Base-by-base conservation (phyloP, 2,888 invertebrate species). In the Meiosimyza decipiens region DNA sequence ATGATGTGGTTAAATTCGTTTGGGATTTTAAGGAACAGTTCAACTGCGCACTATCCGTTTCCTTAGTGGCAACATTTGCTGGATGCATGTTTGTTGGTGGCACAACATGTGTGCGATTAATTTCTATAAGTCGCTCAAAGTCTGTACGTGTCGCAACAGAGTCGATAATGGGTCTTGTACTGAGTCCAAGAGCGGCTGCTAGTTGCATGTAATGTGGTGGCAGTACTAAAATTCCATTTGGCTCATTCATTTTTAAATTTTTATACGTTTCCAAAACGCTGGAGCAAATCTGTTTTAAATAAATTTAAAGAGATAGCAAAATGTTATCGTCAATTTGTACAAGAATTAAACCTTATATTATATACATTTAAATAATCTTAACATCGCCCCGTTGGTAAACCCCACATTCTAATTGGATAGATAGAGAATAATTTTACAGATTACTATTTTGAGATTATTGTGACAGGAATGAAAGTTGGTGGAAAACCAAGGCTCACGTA, bases 191-290 rank as follows among this genome's bases (percentile, higher is more conserved):
- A 2, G 90, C 89, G 0, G 89, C 89, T 3, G 90, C 89, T 67
- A 90, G 80, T 79, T 90, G 90, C 22, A 90, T 89, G 80, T 90
- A 90, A 79, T 90, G 90, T 74, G 90, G 90, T 62, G 90, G 90
- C 49, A 90, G 83, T 12, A 90, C 87, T 76, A 90, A 88, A 9
- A 90, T 89, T 13, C 54, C 52, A 76, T 89, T 89, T 6, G 89
- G 89, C 77, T 89, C 89, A 1, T 76, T 78, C 2, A 79, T 79
- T 78, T 85, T 86, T 6, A 84, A 77, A 76, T 82, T 82, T 68
- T 84, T 85, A 71, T 84, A 85, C 75, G 82, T 83, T 64, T 85
- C 84, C 71, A 85, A 75, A 6, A 82, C 82, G 67, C 81, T 82
- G 54, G 80, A 80, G 73, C 84, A 85, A 57, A 83, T 69, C 79